phyloP scores from a whole-genome alignment of 64 coral and sea anemone species.

The Anthopleura sola region DNA sequence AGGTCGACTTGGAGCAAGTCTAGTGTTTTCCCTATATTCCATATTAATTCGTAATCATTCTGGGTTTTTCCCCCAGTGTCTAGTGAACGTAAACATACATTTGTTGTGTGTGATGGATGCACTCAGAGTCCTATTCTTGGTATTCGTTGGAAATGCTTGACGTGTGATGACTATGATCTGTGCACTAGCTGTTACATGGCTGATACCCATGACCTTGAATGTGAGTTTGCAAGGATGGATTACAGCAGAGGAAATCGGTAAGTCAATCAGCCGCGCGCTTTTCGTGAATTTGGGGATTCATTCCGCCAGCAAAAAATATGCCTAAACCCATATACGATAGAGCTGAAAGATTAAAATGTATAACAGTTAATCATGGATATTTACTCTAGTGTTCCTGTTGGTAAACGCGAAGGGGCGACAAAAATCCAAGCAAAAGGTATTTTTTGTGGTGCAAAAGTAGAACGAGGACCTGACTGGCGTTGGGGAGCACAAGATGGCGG shows the following conservation, averaged over 20 bases:
- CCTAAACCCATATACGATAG: no score
- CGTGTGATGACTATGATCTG: slow-evolving; percentile 37
- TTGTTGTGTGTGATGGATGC: slow-evolving; percentile 57
- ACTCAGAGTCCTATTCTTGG: slow-evolving; percentile 20
- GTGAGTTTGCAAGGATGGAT: slow-evolving; percentile 38
- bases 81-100: no score
- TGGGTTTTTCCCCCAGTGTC: no score
- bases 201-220: slow-evolving; percentile 33
- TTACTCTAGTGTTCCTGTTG: slow-evolving; percentile 41
- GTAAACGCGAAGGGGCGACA: slow-evolving; percentile 43
- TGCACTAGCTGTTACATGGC: slow-evolving; percentile 61
- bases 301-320: no score
- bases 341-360: no score
- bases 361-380: no score
- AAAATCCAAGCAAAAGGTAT: slow-evolving; percentile 43
- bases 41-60: no score
- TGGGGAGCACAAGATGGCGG: slow-evolving; percentile 54
- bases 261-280: no score
- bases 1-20: no score
- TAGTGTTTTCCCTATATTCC: no score
- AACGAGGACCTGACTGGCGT: slow-evolving; percentile 55
- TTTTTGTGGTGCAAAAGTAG: slow-evolving; percentile 57
- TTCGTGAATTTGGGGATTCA: no score
- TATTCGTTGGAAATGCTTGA: slow-evolving; percentile 36
- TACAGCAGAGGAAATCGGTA: background rate